These are phyloP conservation scores for Sisyra nigra DNA, from an alignment of 2,888 invertebrate species.

Conservation along the genomic window DNA sequence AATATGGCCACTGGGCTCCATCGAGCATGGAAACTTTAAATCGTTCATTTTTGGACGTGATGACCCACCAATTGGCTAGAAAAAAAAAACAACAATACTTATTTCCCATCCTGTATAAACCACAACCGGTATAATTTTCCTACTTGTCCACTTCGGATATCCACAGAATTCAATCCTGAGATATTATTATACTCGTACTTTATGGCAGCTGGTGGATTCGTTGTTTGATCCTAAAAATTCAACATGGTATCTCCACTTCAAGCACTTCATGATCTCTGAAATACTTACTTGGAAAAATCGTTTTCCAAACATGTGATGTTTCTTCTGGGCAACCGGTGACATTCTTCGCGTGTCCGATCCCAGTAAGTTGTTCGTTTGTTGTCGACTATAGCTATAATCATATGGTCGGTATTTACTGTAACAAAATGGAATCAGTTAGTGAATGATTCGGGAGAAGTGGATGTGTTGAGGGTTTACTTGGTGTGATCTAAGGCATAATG, in stretches of 20 bases:
- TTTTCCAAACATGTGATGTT: conserved; percentile 86
- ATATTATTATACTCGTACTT: conserved; percentile 40
- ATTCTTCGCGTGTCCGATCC: conserved; percentile 33
- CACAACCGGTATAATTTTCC: no score
- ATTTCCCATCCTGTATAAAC: no score
- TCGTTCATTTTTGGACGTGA: conserved; percentile 36
- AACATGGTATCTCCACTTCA: no score
- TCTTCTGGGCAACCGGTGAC: conserved; percentile 66
- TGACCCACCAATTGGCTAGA: conserved; percentile 22
- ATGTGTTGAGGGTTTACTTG: not conserved
- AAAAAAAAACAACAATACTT: conserved; percentile 12
- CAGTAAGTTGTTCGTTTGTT: conserved; percentile 26
- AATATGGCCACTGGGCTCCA: conserved; percentile 43
- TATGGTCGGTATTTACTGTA: conserved; percentile 55
- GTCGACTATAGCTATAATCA: conserved; percentile 42
- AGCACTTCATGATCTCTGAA: no score
- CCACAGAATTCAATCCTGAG: conserved; percentile 20
- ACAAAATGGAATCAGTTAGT: conserved; percentile 6
- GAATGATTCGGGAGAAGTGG: not conserved
- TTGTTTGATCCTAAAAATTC: conserved; percentile 18
- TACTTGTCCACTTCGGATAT: conserved; percentile 21
- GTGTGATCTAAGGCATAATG: conserved; percentile 5
- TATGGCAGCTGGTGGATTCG: conserved; percentile 25
- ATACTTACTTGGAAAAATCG: conserved; percentile 59
- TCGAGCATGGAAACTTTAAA: conserved; percentile 51